phyloP scores from a whole-genome alignment of 2,797 vertebrate genomes.

The Sitta carolinensis region DNA sequence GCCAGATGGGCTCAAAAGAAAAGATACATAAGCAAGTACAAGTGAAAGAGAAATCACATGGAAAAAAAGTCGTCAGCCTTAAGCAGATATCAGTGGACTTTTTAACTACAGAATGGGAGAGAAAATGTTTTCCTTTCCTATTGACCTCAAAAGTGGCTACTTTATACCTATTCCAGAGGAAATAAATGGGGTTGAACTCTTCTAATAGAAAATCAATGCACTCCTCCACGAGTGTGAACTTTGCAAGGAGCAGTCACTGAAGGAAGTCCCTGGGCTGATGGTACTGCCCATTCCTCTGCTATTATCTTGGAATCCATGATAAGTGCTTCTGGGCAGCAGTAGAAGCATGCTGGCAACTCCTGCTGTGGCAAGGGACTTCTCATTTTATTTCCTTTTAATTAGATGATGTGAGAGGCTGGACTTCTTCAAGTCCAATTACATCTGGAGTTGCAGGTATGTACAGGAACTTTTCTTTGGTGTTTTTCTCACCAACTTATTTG shows the following conservation, averaged over 20 bases:
- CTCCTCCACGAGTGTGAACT: neutral
- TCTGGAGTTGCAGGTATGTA: neutral
- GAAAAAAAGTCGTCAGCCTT: neutral
- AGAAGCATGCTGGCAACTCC: neutral
- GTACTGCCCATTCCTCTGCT: neutral
- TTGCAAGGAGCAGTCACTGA: neutral
- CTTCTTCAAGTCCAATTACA: neutral
- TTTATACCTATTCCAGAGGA: neutral
- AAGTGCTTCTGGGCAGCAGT: neutral
- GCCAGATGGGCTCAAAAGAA: neutral
- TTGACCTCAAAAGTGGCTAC: neutral
- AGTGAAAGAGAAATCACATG: neutral
- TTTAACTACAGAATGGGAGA: neutral
- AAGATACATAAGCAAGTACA: neutral
- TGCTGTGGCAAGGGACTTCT: neutral
- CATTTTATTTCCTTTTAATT: neutral
- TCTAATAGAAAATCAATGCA: neutral
- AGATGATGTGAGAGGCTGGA: neutral
- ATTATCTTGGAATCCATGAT: accelerated
- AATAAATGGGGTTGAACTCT: neutral
- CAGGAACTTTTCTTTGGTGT: neutral
- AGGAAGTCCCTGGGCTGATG: neutral
- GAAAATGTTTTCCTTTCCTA: neutral
- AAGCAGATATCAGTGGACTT: neutral
- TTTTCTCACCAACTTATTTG: neutral